These are phyloP conservation scores for Lomographa bimaculata DNA, from an alignment of 2,888 invertebrate genomes.

Conservation along the genomic window DNA sequence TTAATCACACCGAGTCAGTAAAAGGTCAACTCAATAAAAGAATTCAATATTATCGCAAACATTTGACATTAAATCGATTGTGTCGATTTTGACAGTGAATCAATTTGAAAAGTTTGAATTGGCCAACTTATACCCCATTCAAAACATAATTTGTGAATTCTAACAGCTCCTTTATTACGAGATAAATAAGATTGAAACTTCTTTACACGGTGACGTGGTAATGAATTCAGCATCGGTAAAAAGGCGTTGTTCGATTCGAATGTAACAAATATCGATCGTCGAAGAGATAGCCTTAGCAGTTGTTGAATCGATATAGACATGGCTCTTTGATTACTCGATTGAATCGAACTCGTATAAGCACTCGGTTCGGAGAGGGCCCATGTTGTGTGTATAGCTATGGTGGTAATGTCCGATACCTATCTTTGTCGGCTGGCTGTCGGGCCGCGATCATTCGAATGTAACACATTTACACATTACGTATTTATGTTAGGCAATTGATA, in stretches of 20 bases:
- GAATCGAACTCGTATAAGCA: slow-evolving; percentile 68
- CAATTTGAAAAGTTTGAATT: slow-evolving; percentile 63
- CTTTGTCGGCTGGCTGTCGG: slow-evolving; percentile 69
- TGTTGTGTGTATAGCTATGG: slow-evolving; percentile 36
- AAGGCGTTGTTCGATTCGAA: slow-evolving; percentile 58
- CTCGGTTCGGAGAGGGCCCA: slow-evolving; percentile 35
- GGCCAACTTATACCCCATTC: slow-evolving; percentile 30
- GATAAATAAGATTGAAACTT: slow-evolving; percentile 16
- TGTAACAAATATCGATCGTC: slow-evolving; percentile 78
- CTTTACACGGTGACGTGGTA: slow-evolving; percentile 17
- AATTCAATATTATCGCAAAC: slow-evolving; percentile 64
- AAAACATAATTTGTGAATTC: slow-evolving; percentile 10
- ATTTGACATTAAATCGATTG: slow-evolving; percentile 70
- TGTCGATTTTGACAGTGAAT: slow-evolving; percentile 75
- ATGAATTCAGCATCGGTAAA: slow-evolving; percentile 43
- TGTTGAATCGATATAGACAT: slow-evolving; percentile 79
- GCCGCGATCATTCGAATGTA: slow-evolving; percentile 64
- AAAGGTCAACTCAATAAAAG: slow-evolving; percentile 64
- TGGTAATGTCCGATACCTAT: slow-evolving; percentile 75
- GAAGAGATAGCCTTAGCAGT: slow-evolving; percentile 69
- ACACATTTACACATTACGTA: slow-evolving; percentile 71
- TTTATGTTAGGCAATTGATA: slow-evolving; percentile 75
- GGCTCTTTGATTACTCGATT: slow-evolving; percentile 80
- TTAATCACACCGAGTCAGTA: slow-evolving; percentile 44
- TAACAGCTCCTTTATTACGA: slow-evolving; percentile 13